Percentiles rank a stretch among this genome's conserved stretches.
These are phyloP conservation scores for Bombus impatiens DNA, from an alignment of 1,140 invertebrate species.

Conservation along the genomic window DNA sequence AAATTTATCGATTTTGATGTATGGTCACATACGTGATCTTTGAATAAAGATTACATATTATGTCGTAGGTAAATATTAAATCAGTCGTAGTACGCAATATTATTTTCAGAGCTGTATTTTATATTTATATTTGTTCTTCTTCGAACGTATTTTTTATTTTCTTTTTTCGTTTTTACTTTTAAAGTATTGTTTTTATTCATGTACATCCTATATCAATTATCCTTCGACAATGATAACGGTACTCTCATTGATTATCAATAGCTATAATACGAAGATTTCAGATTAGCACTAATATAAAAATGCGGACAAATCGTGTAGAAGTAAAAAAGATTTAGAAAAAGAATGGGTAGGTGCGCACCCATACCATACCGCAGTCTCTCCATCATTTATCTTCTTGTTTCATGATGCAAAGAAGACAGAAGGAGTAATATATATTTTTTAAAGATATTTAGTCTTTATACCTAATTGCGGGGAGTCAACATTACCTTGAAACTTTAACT, in stretches of 20 bases:
- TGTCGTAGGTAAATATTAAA: neutral
- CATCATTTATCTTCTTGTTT: neutral
- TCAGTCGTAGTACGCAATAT: neutral
- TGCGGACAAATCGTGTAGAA: neutral
- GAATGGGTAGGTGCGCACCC: conserved; percentile 79
- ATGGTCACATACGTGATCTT: conserved; percentile 49
- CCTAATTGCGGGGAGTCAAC: conserved; percentile 79
- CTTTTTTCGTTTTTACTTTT: neutral
- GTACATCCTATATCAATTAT: neutral
- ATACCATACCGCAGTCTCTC: conserved; percentile 57
- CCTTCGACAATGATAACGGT: neutral
- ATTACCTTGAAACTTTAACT: conserved; percentile 27
- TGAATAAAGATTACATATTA: conserved; percentile 42
- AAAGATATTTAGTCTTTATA: conserved; percentile 50
- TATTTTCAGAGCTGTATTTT: neutral
- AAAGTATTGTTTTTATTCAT: neutral
- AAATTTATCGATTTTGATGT: conserved; percentile 58
- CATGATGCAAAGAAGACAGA: neutral
- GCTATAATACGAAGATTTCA: neutral
- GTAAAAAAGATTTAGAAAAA: neutral
- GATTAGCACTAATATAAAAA: neutral
- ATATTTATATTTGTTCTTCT: neutral
- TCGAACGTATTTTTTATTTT: neutral
- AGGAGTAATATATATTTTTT: neutral
- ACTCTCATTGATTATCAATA: too few species aligned